Base-by-base conservation (phyloP, 2,797 vertebrate genomes). In the Spea hammondii region DNA sequence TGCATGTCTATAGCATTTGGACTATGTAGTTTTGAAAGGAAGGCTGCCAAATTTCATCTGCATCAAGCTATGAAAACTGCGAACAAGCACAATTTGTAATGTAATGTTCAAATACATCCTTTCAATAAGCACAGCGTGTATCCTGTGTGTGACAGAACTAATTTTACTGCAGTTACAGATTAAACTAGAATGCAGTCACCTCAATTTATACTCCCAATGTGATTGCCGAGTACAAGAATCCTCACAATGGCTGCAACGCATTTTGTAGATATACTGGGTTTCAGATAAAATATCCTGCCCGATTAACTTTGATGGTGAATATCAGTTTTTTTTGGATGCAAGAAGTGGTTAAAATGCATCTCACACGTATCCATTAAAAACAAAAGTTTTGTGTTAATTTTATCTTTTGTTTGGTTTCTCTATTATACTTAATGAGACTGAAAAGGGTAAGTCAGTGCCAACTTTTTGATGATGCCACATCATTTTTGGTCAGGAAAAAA, bases 1-100 rank as follows among this genome's bases (percentile, higher is more conserved):
- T 70, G 78, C 78, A 70, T 70, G 65, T 70, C 72, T 74, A 55
- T 60, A 78, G 50, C 69, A 78, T 78, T 78, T 78, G 69, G 50
- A 54, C 17, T n/a, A 53, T 17, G 47, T 44, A 49, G 53, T 57
- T 67, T 67, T 9, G n/a, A 57, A 49, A 46, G 32, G 14, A 66
- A 69, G 53, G 14, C 66, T 79, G 57, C 50, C 72, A 74, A 70
- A 62, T 13, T 57, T 49, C 78, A 79, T 75, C 78, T 70, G 72
- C 46, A 70, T 75, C 49, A 64, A 70, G 66, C 66, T 62, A 32
- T 45, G 59, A 64, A 70, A 59, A 75, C 67, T 74, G 72, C 48
- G 57, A 70, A 66, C 55, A 69, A 74, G 66, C 12, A 75, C 68
- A 69, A 69, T 64, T 79, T 54, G 64, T 79, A 72, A 69, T 74